Evolutionary conservation across 2,888 invertebrate species (phyloP).

Genomic region (Trachelus stipa): DNA sequence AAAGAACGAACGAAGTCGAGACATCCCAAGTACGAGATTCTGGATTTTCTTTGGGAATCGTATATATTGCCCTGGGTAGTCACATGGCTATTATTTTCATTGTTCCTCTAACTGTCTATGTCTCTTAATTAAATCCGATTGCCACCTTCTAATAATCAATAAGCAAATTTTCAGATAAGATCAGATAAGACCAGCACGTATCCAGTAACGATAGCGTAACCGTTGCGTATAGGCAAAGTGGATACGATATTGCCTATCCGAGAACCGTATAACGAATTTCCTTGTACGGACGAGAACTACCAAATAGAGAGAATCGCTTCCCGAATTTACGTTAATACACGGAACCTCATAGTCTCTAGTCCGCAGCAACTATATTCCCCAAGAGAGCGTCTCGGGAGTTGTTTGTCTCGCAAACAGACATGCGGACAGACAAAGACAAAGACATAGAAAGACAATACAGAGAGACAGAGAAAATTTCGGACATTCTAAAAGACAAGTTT

Average conservation of each 20-base stretch:
- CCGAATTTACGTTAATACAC: not conserved
- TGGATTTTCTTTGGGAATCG: no score
- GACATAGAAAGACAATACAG: not conserved
- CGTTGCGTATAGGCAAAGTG: not conserved
- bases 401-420: not conserved
- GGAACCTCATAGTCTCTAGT: not conserved
- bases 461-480: not conserved
- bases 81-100: not conserved
- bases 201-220: not conserved
- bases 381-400: not conserved
- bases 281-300: not conserved
- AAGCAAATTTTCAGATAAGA: not conserved
- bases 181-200: not conserved
- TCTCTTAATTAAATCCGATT: not conserved
- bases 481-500: not conserved
- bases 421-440: not conserved
- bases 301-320: not conserved
- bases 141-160: not conserved
- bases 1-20: not conserved
- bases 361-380: not conserved
- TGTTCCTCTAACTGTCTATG: not conserved
- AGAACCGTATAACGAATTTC: not conserved
- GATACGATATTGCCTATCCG: not conserved
- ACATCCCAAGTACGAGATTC: not conserved
- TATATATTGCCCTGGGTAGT: no score